Conservation (phyloP, 2,113 vertebrate genomes). For the Synodontis membranacea region DNA sequence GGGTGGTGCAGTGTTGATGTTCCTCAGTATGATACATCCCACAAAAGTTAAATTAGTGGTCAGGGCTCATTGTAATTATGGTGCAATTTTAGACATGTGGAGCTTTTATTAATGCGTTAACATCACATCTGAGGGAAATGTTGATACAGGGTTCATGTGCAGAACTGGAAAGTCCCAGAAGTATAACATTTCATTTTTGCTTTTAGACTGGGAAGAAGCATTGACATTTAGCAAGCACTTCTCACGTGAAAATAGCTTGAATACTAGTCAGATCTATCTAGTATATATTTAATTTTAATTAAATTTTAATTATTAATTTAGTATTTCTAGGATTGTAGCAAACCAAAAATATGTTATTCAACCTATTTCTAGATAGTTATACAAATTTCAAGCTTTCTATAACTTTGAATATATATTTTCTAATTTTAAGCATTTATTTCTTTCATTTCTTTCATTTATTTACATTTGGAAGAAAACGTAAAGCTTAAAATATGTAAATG, state of each 20-base stretch:
- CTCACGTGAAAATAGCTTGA: not conserved
- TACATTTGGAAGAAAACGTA: too few species aligned
- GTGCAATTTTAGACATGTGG: not conserved
- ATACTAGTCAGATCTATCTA: not conserved
- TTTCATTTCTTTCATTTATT: too few species aligned
- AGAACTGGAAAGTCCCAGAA: conserved; percentile 2
- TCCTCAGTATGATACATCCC: not conserved
- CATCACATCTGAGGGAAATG: not conserved
- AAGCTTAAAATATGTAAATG: not conserved
- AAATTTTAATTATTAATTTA: too few species aligned
- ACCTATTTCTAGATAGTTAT: not conserved
- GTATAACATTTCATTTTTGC: not conserved
- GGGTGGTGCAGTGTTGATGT: not conserved
- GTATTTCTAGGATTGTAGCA: not conserved
- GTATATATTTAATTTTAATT: too few species aligned
- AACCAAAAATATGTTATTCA: not conserved
- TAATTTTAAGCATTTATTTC: not conserved
- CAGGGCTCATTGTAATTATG: not conserved
- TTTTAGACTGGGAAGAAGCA: not conserved
- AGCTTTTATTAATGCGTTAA: not conserved
- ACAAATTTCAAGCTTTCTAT: not conserved
- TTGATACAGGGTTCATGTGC: not conserved
- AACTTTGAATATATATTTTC: not conserved
- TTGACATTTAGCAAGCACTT: not conserved
- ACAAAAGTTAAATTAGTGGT: conserved; percentile 1